A percentile compares a stretch with the other conserved stretches of the same genome.
These are phyloP conservation scores for Taeniopygia guttata DNA, from an alignment of 2,797 vertebrate species.

Conservation along the genomic window DNA sequence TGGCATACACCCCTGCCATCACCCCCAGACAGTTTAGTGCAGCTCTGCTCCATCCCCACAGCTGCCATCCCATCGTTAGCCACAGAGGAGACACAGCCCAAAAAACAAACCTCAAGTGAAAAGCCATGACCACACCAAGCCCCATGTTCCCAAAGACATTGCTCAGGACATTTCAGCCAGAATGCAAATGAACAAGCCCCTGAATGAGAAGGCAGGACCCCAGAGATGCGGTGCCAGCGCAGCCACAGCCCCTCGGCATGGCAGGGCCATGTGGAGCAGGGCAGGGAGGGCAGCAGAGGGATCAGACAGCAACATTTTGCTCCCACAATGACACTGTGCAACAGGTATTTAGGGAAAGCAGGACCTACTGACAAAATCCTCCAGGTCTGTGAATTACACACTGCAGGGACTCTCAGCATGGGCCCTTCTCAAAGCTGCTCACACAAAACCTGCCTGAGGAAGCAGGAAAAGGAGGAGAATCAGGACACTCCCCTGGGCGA, in stretches of 20 bases:
- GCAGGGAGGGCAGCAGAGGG: background rate
- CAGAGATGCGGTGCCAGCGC: accelerated
- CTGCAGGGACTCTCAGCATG: background rate
- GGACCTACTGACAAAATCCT: background rate
- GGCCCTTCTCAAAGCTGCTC: background rate
- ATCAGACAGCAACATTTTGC: accelerated
- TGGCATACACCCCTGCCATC: background rate
- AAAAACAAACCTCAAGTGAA: background rate
- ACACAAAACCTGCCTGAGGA: background rate
- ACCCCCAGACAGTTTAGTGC: background rate
- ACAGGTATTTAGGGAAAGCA: background rate
- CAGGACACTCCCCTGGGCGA: background rate
- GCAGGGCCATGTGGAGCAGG: accelerated
- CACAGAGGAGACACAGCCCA: background rate
- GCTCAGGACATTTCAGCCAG: background rate
- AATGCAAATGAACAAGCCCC: background rate
- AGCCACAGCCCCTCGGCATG: accelerated
- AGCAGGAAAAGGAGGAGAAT: background rate
- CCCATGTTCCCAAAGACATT: background rate
- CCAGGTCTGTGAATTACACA: background rate
- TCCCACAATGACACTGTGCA: background rate
- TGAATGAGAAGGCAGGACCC: background rate
- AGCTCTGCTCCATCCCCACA: background rate
- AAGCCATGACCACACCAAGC: background rate
- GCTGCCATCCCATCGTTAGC: background rate